Percentiles rank a stretch among this genome's conserved stretches.
phyloP scores from a whole-genome alignment of 2,797 vertebrate genomes.

The Cyprinodon diabolis region DNA sequence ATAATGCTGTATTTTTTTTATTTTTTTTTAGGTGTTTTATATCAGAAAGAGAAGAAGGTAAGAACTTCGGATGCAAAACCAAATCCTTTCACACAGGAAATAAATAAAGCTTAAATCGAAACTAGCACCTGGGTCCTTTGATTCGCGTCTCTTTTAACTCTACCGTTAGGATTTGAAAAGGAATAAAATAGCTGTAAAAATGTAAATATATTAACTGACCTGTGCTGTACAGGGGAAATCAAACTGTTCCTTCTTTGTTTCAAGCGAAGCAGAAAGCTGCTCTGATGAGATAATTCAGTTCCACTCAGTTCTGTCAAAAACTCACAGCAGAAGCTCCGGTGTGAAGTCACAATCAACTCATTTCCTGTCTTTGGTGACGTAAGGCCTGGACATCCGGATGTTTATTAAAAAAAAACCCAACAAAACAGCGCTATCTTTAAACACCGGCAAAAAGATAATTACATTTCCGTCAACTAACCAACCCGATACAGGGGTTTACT shows the following conservation, averaged over 20 bases:
- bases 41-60: conserved; percentile 56
- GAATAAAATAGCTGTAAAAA: neutral
- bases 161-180: neutral
- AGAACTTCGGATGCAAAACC: conserved; percentile 4
- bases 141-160: neutral
- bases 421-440: neutral
- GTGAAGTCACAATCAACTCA: neutral
- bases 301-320: too few species aligned
- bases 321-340: neutral
- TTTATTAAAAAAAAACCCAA: neutral
- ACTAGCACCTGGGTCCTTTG: neutral
- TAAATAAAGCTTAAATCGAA: neutral
- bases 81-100: neutral
- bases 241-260: neutral
- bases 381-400: neutral
- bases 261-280: neutral
- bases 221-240: neutral
- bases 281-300: neutral
- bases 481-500: neutral
- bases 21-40: conserved; percentile 52
- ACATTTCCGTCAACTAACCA: too few species aligned
- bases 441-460: too few species aligned
- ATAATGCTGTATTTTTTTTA: neutral
- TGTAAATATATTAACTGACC: neutral
- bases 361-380: too few species aligned